phyloP scores from a whole-genome alignment of 1,140 invertebrate species.

The Megathymus violae region DNA sequence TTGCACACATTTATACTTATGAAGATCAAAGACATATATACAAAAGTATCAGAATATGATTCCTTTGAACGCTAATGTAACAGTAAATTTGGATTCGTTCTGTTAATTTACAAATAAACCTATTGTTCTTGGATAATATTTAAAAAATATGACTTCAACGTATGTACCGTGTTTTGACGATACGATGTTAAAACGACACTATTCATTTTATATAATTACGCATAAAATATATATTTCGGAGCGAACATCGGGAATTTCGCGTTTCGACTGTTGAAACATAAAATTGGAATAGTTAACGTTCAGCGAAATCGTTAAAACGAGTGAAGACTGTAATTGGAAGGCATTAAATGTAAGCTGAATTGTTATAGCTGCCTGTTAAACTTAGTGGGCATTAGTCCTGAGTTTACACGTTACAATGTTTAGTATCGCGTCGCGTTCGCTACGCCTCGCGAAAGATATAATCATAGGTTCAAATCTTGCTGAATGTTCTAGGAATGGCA shows the following conservation, averaged over 20 bases:
- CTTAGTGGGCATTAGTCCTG: constrained; percentile 75
- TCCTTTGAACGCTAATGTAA: no score
- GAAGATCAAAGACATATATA: no score
- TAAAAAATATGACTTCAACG: no score
- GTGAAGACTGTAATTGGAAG: constrained; percentile 79
- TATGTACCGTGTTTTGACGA: neutral
- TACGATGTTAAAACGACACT: constrained; percentile 1
- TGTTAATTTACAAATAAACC: no score
- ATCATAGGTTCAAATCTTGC: constrained; percentile 27
- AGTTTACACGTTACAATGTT: constrained; percentile 77
- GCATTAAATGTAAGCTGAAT: constrained; percentile 76
- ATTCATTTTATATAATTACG: constrained; percentile 52
- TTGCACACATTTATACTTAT: no score
- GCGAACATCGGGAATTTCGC: constrained; percentile 62
- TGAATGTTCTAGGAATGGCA: constrained; percentile 9
- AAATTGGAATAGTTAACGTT: constrained; percentile 79
- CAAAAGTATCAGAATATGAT: no score
- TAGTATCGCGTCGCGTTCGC: constrained; percentile 25
- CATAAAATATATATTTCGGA: constrained; percentile 58
- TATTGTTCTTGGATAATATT: no score
- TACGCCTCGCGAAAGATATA: constrained; percentile 23
- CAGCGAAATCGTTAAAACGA: constrained; percentile 76
- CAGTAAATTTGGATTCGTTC: no score
- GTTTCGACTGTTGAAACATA: constrained; percentile 69
- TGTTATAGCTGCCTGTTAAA: constrained; percentile 79